phyloP scores from a whole-genome alignment of 2,113 vertebrate species.

The Saguinus midas region DNA sequence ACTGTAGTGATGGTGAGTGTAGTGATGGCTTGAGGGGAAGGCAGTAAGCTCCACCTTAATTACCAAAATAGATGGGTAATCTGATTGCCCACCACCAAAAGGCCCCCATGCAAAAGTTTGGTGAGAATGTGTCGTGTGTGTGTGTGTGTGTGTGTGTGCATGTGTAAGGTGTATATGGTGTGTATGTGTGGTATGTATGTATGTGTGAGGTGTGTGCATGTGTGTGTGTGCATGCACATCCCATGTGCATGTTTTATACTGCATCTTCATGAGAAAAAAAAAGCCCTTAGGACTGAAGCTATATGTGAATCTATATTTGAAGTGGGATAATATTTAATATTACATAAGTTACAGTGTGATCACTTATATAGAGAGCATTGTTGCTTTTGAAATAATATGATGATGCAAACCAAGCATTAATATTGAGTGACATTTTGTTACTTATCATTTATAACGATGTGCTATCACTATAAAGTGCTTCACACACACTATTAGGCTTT shows the following conservation, averaged over 20 bases:
- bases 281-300: background rate
- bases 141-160: background rate
- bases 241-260: background rate
- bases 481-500: background rate
- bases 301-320: background rate
- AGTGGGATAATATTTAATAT: background rate
- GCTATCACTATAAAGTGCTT: background rate
- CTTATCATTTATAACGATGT: background rate
- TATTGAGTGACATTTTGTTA: background rate
- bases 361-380: background rate
- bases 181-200: background rate
- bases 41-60: background rate
- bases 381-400: background rate
- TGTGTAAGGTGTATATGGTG: too few species aligned
- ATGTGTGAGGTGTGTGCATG: background rate
- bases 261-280: background rate
- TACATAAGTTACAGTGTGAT: background rate
- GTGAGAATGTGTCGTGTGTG: background rate
- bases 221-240: too few species aligned
- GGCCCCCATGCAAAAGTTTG: background rate
- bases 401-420: background rate
- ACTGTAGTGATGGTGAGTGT: background rate
- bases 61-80: background rate
- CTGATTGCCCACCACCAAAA: background rate
- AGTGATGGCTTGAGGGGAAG: background rate